phyloP scores from a whole-genome alignment of 2,797 vertebrate species.

The Poeciliopsis gracilis region DNA sequence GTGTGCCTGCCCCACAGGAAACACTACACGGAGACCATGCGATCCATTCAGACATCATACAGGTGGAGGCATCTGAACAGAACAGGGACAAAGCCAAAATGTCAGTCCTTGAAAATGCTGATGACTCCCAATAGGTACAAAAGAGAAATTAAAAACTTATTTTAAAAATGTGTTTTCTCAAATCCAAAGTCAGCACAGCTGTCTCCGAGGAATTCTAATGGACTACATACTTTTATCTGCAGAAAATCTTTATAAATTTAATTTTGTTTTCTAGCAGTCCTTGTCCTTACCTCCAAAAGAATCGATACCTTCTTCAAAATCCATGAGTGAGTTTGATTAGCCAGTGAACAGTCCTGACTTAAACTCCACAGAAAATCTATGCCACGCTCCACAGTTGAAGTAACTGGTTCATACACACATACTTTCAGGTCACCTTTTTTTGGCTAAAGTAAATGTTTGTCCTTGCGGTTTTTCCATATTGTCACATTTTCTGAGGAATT shows the following conservation, averaged over 20 bases:
- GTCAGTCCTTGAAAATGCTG: not conserved
- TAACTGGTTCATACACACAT: not conserved
- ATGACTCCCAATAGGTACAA: not conserved
- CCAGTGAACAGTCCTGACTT: not conserved
- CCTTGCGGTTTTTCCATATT: not conserved
- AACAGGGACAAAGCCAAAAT: constrained; percentile 1
- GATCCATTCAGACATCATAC: constrained; percentile 99
- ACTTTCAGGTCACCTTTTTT: not conserved
- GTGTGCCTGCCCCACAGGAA: constrained; percentile 89
- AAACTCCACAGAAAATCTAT: not conserved
- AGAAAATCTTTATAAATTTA: not conserved
- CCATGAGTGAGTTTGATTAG: not conserved
- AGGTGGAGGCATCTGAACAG: constrained; percentile 88
- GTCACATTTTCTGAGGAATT: not conserved
- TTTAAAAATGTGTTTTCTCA: not conserved
- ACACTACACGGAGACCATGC: constrained; percentile 95
- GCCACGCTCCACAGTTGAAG: not conserved
- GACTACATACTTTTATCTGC: not conserved
- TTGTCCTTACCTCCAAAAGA: not conserved
- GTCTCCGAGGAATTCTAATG: not conserved
- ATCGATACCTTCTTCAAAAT: not conserved
- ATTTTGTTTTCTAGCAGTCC: not conserved
- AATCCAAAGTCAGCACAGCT: not conserved
- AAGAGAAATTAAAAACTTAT: not conserved
- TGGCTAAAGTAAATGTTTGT: not conserved